Percentiles rank a stretch among this genome's conserved stretches.
phyloP scores from a whole-genome alignment of 2,113 vertebrate species.

The Odocoileus virginianus region DNA sequence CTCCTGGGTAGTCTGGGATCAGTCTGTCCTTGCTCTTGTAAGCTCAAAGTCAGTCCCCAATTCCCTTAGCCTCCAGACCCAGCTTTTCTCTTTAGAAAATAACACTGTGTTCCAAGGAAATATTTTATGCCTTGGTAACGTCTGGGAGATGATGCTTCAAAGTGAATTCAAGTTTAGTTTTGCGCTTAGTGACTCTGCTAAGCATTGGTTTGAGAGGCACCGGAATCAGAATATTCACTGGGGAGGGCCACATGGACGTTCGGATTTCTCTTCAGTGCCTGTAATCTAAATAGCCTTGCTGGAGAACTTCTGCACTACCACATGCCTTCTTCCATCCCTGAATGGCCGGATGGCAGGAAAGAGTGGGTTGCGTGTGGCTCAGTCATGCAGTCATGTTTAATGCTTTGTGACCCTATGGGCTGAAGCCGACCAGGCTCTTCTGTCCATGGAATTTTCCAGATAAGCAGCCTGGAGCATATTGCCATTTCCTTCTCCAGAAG shows the following conservation, averaged over 20 bases:
- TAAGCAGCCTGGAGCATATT: background rate
- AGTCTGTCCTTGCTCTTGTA: background rate
- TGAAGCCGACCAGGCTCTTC: background rate
- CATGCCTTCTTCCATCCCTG: background rate
- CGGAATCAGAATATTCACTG: background rate
- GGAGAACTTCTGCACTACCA: background rate
- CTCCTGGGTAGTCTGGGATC: background rate
- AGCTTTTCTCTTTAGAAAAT: background rate
- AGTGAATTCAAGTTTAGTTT: background rate
- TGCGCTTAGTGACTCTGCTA: background rate
- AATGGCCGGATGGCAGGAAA: background rate
- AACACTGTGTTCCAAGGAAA: background rate
- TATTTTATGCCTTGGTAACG: background rate
- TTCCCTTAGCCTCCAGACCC: background rate
- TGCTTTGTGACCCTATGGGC: background rate
- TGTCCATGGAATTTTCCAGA: background rate
- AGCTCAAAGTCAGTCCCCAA: background rate
- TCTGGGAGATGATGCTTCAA: background rate
- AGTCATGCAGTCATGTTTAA: rapidly evolving
- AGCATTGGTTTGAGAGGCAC: background rate
- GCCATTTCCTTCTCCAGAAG: background rate
- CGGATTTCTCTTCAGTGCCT: background rate
- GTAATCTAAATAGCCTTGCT: background rate
- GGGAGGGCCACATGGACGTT: background rate
- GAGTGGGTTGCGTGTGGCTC: background rate